Conservation (phyloP, 1,140 invertebrate species). For the Subanguina moxae region DNA sequence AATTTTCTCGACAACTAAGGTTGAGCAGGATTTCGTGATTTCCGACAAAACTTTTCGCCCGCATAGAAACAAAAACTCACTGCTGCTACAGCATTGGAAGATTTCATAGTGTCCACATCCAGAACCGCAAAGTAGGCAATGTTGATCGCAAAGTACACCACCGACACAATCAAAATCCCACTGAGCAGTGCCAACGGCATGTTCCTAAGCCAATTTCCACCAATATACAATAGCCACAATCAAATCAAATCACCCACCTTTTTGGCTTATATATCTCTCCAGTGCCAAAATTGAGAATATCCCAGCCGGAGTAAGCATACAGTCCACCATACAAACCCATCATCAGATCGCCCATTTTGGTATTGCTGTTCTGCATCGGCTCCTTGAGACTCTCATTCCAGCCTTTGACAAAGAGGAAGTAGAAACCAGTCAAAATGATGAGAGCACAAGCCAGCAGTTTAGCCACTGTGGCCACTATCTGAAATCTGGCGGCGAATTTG, state of each 20-base stretch:
- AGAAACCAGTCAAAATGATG: conserved; percentile 57
- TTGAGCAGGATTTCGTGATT: not conserved
- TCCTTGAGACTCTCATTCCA: conserved; percentile 48
- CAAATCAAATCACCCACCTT: conserved; percentile 31
- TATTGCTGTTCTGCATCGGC: conserved; percentile 53
- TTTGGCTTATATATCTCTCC: conserved; percentile 51
- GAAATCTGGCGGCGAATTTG: conserved; percentile 56
- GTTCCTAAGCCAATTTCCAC: conserved; percentile 56
- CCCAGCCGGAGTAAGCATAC: conserved; percentile 58
- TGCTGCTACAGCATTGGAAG: conserved; percentile 63
- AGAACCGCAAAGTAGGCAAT: conserved; percentile 64
- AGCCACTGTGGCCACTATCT: conserved; percentile 55
- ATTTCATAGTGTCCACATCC: conserved; percentile 61
- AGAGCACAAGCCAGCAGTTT: conserved; percentile 53
- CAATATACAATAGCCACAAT: not conserved
- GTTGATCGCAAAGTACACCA: conserved; percentile 63
- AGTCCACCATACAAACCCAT: conserved; percentile 56
- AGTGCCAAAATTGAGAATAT: conserved; percentile 56
- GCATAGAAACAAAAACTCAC: conserved; percentile 51
- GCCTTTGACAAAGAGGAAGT: conserved; percentile 53
- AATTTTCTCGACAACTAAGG: not conserved
- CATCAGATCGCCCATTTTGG: conserved; percentile 45
- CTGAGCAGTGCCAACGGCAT: conserved; percentile 63
- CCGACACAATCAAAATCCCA: conserved; percentile 62
- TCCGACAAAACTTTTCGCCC: not conserved